Evolutionary conservation across 2,113 vertebrate genomes (phyloP).

Genomic region (Nesospiza acunhae): DNA sequence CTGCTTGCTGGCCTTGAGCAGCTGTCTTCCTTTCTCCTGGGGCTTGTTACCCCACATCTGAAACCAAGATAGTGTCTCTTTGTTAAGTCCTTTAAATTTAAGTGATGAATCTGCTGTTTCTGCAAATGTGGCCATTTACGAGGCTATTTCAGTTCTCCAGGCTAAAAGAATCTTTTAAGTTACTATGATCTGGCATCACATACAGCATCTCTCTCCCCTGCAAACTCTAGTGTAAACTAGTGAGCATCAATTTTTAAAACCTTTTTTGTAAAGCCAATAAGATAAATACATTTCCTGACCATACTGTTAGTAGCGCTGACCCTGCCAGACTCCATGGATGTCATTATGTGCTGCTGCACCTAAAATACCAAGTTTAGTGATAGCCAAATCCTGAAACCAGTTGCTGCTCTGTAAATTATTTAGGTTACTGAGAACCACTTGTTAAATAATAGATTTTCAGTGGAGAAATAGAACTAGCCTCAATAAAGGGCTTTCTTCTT

Average conservation of each 20-base stretch:
- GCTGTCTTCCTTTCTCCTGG: neutral
- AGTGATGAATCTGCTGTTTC: neutral
- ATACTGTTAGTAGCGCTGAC: neutral
- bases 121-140: neutral
- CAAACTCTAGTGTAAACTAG: neutral
- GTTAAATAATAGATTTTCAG: neutral
- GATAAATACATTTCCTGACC: neutral
- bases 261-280: neutral
- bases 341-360: neutral
- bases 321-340: neutral
- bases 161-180: neutral
- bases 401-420: neutral
- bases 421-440: neutral
- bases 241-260: neutral
- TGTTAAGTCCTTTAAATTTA: neutral
- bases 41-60: neutral
- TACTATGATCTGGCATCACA: neutral
- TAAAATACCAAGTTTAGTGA: neutral
- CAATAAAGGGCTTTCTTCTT: neutral
- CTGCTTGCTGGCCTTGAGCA: neutral
- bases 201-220: neutral
- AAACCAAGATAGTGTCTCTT: neutral
- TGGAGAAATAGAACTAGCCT: neutral
- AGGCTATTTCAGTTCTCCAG: neutral
- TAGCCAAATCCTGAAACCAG: neutral